Evolutionary conservation across 1,140 invertebrate genomes (phyloP), one percentile per base, ranked within the genome.

Genomic region (Papilio machaon): DNA sequence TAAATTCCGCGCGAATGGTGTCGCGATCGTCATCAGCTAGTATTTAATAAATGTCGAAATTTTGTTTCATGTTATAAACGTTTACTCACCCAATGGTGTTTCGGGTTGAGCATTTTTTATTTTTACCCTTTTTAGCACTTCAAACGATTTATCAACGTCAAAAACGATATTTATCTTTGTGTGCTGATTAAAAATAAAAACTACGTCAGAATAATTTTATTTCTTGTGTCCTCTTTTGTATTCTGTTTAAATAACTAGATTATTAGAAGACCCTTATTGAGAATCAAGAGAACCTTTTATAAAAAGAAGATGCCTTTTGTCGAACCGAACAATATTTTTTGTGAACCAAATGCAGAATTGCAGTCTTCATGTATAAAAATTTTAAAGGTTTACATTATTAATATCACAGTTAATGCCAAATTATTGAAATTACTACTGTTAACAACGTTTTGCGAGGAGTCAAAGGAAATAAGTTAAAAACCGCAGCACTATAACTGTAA

Each of bases 71-170:
- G 54, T 58, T 19, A 58, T n/a, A 11, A 78, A 38, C 35, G 76
- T n/a, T 78, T 10, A 43, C 35, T 78, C 54, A 15, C n/a, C 49
- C 23, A 23, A 58, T 35, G 47, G 23, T 60, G n/a, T 30, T 58
- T 47, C 15, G 77, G 60, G 54, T 79, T 43, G 43, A 17, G 58
- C 35, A 9, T 79, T 77, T 78, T 79, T 38, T 64, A 79, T n/a
- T n/a, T n/a, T n/a, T 46, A 67, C 58, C 38, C 77, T 43, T 64
- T 79, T 79, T 79, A 79, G 10, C 58, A 79, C 77, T 79, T 79
- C 43, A 79, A 79, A 79, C 54, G 77, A 79, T 79, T 79, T 67
- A 79, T 79, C 77, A 79, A 79, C 58, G 77, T 67, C 77, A 79
- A 6, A 67, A 47, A n/a, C 76, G 64, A 79, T 67, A 79, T 79